phyloP scores from a whole-genome alignment of 2,888 invertebrate genomes.

The Brassicogethes aeneus region DNA sequence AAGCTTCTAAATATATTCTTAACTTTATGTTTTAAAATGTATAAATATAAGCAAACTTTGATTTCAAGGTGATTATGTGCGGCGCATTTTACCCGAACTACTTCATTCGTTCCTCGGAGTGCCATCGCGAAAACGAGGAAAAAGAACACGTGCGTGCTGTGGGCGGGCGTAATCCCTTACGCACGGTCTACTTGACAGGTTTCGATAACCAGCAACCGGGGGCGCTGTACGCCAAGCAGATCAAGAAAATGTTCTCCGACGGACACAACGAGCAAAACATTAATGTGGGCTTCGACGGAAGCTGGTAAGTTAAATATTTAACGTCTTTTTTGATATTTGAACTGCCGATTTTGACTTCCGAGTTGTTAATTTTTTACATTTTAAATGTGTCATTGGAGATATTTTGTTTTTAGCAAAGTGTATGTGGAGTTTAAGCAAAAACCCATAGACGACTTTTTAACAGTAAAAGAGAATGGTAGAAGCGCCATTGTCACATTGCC shows the following conservation, averaged over 20 bases:
- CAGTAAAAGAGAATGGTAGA: conserved; percentile 19
- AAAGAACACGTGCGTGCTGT: conserved; percentile 56
- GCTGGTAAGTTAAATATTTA: conserved; percentile 37
- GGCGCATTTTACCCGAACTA: conserved; percentile 94
- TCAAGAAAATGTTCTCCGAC: conserved; percentile 49
- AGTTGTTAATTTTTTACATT: conserved; percentile 22
- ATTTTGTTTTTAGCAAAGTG: conserved; percentile 50
- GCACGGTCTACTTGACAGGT: conserved; percentile 60
- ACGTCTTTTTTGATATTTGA: conserved; percentile 1
- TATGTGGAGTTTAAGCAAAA: conserved; percentile 54
- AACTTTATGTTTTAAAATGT: no score
- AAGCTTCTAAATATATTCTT: no score
- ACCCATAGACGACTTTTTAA: not conserved
- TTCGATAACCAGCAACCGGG: conserved; percentile 59
- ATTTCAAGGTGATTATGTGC: conserved; percentile 57
- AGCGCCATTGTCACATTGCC: conserved; percentile 43
- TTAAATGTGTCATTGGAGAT: conserved; percentile 31
- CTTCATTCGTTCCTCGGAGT: conserved; percentile 51
- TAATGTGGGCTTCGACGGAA: conserved; percentile 43
- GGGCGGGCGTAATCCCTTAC: conserved; percentile 66
- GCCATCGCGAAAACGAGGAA: conserved; percentile 54
- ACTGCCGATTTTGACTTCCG: conserved; percentile 11
- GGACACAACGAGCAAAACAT: conserved; percentile 43
- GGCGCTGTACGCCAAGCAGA: conserved; percentile 54
- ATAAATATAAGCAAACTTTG: no score